Conservation (phyloP, 2,113 vertebrate genomes). For the Rutilus rutilus region DNA sequence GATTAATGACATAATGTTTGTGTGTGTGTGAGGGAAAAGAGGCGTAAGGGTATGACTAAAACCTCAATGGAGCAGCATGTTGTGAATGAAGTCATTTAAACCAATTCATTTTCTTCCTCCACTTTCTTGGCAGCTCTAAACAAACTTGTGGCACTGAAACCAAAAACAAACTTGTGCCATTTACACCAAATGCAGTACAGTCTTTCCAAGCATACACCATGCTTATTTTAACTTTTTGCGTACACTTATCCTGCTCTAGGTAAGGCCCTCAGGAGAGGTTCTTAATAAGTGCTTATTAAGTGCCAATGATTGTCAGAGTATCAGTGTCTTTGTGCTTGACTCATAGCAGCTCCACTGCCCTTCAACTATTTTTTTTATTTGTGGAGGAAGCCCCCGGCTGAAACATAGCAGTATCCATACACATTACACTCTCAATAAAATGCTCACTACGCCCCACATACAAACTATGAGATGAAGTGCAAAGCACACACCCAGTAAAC, state of each 20-base stretch:
- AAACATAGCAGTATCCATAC: not conserved
- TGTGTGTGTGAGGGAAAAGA: conserved; percentile 32
- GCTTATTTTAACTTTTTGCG: too few relatives aligned
- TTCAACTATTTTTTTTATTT: not conserved
- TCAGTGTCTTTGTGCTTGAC: not conserved
- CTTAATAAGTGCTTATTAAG: conserved; percentile 21
- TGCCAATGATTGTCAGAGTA: conserved; percentile 32
- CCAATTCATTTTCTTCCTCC: conserved; percentile 22
- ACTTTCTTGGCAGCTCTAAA: conserved; percentile 27
- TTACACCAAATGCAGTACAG: conserved; percentile 41
- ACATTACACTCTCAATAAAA: not conserved
- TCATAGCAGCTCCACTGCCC: not conserved
- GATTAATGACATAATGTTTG: conserved; percentile 69
- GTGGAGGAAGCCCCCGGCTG: not conserved
- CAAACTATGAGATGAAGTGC: not conserved
- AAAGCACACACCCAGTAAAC: not conserved
- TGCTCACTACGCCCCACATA: not conserved
- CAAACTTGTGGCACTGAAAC: conserved; percentile 55
- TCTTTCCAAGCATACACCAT: conserved; percentile 6
- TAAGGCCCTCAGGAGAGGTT: not conserved
- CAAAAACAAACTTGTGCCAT: conserved; percentile 40
- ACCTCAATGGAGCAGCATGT: conserved; percentile 49
- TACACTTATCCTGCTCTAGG: too few relatives aligned
- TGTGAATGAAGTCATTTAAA: conserved; percentile 57
- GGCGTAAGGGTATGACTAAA: conserved; percentile 44